phyloP scores from a whole-genome alignment of 2,888 invertebrate species.

The Bembecia ichneumoniformis region DNA sequence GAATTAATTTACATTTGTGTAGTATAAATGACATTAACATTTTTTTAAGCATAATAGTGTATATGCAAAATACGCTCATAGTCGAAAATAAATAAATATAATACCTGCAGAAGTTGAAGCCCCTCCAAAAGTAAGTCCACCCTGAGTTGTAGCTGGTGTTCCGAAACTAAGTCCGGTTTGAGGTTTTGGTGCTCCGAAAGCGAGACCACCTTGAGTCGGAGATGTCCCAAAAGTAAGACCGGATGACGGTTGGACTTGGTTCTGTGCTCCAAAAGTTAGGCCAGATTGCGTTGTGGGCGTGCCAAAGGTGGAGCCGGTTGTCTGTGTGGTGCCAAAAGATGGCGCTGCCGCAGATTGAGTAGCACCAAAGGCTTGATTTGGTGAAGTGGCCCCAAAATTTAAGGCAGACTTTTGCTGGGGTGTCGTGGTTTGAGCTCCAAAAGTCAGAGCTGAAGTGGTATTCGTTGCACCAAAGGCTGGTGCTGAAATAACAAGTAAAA shows the following conservation, averaged over 20 bases:
- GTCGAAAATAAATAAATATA: no score
- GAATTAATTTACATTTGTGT: no score
- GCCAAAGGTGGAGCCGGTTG: slow-evolving; percentile 3
- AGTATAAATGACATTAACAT: no score
- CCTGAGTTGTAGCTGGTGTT: slow-evolving; percentile 3
- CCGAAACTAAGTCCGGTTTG: slow-evolving; percentile 6
- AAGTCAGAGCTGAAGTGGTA: slow-evolving; percentile 7
- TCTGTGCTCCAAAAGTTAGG: not conserved
- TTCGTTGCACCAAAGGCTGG: slow-evolving; percentile 16
- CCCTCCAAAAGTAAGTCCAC: slow-evolving; percentile 9
- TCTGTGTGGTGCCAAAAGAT: slow-evolving; percentile 8
- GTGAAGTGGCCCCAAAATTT: slow-evolving; percentile 1
- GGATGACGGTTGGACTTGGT: slow-evolving; percentile 1
- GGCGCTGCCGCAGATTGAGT: slow-evolving; percentile 5
- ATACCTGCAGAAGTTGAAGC: not conserved
- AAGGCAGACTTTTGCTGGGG: not conserved
- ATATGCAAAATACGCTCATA: no score
- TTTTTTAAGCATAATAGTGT: no score
- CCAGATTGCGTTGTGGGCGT: slow-evolving; percentile 1
- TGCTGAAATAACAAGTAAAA: slow-evolving; percentile 3
- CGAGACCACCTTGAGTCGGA: not conserved
- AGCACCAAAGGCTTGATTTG: slow-evolving; percentile 3
- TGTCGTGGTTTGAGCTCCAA: slow-evolving; percentile 4
- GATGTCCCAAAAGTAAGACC: slow-evolving; percentile 8
- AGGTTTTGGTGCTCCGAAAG: not conserved